Base-by-base conservation (phyloP, 2,797 vertebrate species). In the Myotis planiceps region DNA sequence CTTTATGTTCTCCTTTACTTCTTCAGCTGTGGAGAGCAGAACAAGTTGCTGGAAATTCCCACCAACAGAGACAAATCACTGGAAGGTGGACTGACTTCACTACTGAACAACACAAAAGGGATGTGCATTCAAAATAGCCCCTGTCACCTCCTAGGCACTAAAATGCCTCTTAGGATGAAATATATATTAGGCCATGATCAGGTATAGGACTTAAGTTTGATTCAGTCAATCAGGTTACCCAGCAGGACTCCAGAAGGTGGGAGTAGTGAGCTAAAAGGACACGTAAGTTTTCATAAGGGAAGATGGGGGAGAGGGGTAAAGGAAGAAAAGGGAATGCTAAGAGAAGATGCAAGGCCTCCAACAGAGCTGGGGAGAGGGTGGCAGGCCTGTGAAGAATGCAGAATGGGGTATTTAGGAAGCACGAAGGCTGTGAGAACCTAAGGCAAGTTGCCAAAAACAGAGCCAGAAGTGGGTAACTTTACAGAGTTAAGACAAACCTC, bases 221-320 rank as follows among this genome's bases (percentile, higher is more conserved):
- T 74, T 92, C 12, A 21, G 34, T 66, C 16, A 16, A 8, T 82
- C 19, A 27, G 15, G 25, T 89, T 60, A 21, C 39, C n/a, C 16
- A 68, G 23, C 8, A 69, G 23, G 66, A 39, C 27, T 42, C 9
- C 2, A 32, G 39, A 71, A 7, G 37, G 9, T 39, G 2, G 0
- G 13, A 34, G 8, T 14, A 45, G 8, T 18, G 19, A 80, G 8
- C 27, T 80, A 16, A 51, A 51, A 49, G 1, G 27, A 66, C 32
- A 76, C 66, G 12, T 18, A 25, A 13, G 1, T 21, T 86, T 55
- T 93, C 58, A 21, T 4, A 45, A 12, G 34, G 23, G 39, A 45
- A 18, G 37, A 29, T 23, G 18, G 21, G 27, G 0, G 0, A 21
- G 0, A n/a, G 9, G 0, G 21, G 29, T 32, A 7, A 49, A 9